Base-by-base conservation (phyloP, 2,888 invertebrate species). In the Syrista parreyssii region DNA sequence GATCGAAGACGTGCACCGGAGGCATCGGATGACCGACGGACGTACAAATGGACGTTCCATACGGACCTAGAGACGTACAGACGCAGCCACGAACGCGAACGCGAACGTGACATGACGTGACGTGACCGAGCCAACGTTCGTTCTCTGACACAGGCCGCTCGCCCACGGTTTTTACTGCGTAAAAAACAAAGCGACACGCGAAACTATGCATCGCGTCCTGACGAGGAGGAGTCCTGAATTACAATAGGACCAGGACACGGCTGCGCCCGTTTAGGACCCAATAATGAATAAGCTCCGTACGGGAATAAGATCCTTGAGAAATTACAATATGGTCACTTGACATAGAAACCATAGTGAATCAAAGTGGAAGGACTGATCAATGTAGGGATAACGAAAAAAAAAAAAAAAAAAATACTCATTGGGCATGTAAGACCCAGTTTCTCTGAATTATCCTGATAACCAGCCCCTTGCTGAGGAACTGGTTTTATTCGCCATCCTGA, bases 121-220 rank as follows among this genome's bases (percentile, higher is more conserved):
- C 84, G 84, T 84, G 71, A 71, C 83, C 83, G 78, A 82, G 83
- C 78, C 76, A 31, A n/a, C 32, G 71, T 82, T 81, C 78, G 77
- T 79, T 79, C 81, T 79, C 79, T 82, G 82, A 84, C 81, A 80
- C 82, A 79, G 80, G 79, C 80, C 73, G 83, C 83, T 86, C 86
- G 84, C 86, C 87, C 86, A 87, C 86, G 87, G 86, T 82, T 86
- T 79, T 83, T 79, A 79, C 84, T 81, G 84, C 83, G 82, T 83
- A 84, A 85, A 86, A 86, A 85, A 83, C 82, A 84, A 85, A 85
- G 82, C 85, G 84, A 87, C 86, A 86, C 87, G 85, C 86, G 85
- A 86, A 88, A 87, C 87, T 88, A 87, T 87, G 88, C 87, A 87
- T 88, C 87, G 55, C 55, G 87, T 88, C 86, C 84, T 86, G 86